phyloP scores from a whole-genome alignment of 37 sponge, comb jelly and placozoan species.

The Axinella damicornis region DNA sequence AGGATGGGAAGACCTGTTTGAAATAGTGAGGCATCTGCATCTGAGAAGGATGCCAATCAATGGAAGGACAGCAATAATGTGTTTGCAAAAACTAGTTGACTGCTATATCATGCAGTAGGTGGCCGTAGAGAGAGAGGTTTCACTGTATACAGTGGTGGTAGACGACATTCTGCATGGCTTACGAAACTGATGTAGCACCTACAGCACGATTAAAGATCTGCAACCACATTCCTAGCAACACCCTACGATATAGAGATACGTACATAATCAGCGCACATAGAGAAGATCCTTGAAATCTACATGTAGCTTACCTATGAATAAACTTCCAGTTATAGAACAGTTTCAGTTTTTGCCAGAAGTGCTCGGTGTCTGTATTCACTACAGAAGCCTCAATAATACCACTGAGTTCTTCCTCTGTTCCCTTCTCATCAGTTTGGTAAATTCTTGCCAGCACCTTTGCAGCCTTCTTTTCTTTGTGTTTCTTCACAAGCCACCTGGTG shows the following conservation, averaged over 20 bases:
- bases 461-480: slow-evolving; percentile 30
- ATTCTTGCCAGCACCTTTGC: slow-evolving; percentile 24
- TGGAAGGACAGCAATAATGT: no score
- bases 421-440: slow-evolving; percentile 14
- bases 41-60: no score
- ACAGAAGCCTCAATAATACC: slow-evolving; percentile 2
- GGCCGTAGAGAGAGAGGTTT: no score
- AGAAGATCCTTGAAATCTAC: no score
- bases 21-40: no score
- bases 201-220: slow-evolving; percentile 68
- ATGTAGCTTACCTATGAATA: slow-evolving; percentile 20
- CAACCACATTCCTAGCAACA: slow-evolving; percentile 42
- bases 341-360: neutral
- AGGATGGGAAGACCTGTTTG: no score
- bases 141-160: no score
- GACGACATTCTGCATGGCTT: no score
- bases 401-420: slow-evolving; percentile 31
- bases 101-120: no score
- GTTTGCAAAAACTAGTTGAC: no score
- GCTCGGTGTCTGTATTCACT: no score
- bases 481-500: slow-evolving; percentile 68
- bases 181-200: slow-evolving; percentile 70
- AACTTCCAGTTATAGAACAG: neutral
- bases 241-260: slow-evolving; percentile 10
- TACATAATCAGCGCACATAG: no score